These are phyloP conservation scores for Andrena camellia DNA, from an alignment of 2,888 invertebrate species.

Conservation along the genomic window DNA sequence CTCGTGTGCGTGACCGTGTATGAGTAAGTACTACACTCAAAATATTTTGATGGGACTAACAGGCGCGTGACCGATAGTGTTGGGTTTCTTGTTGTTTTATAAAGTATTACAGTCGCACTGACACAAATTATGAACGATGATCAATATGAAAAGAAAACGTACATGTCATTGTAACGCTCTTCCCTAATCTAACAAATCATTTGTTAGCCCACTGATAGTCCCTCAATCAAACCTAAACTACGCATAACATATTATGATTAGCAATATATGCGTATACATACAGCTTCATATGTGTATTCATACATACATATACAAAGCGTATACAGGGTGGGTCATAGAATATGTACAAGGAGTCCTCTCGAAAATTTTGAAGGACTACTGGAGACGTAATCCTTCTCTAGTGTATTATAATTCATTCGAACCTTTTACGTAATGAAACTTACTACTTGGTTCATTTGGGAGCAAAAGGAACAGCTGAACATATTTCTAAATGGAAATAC, in stretches of 20 bases:
- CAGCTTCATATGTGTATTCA: constrained; percentile 36
- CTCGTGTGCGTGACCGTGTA: constrained; percentile 34
- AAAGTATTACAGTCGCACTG: constrained; percentile 66
- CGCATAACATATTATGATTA: constrained; percentile 56
- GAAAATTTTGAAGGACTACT: background rate
- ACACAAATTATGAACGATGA: constrained; percentile 58
- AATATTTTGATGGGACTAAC: constrained; percentile 57
- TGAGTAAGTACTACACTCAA: constrained; percentile 27
- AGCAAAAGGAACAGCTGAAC: background rate
- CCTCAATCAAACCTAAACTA: constrained; percentile 63
- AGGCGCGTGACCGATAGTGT: constrained; percentile 67
- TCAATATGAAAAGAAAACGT: constrained; percentile 42
- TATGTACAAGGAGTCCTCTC: constrained; percentile 27
- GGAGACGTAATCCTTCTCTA: background rate
- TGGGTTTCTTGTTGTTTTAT: constrained; percentile 58
- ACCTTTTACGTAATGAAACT: background rate
- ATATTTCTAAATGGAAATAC: background rate
- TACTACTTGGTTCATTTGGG: background rate
- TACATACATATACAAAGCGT: constrained; percentile 39
- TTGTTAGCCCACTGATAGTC: constrained; percentile 49
- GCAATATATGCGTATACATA: constrained; percentile 55
- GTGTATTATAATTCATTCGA: background rate
- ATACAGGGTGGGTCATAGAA: constrained; percentile 47
- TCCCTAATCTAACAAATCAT: constrained; percentile 49
- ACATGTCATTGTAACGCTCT: constrained; percentile 32